Conservation (phyloP, 1,140 invertebrate genomes). For the Mylabris phalerata region DNA sequence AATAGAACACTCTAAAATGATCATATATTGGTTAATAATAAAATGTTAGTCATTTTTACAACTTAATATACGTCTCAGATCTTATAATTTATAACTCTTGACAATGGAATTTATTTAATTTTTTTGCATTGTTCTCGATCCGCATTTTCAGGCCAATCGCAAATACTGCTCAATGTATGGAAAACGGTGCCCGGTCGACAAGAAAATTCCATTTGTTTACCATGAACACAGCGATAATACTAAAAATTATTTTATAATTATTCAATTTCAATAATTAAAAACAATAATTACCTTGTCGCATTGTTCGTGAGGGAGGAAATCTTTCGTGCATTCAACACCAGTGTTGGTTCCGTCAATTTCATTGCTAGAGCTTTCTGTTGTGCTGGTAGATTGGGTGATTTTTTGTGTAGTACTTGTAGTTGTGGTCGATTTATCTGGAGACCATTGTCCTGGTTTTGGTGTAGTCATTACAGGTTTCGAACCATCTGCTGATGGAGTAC, state of each 20-base stretch:
- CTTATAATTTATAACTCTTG: no score
- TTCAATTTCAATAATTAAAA: slow-evolving; percentile 3
- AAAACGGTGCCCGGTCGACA: slow-evolving; percentile 69
- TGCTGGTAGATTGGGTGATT: slow-evolving; percentile 18
- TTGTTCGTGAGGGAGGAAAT: slow-evolving; percentile 60
- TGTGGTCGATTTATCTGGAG: slow-evolving; percentile 30
- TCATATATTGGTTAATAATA: no score
- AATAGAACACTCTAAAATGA: no score
- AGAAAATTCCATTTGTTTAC: slow-evolving; percentile 60
- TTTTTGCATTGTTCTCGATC: slow-evolving; percentile 53
- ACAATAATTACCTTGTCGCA: slow-evolving; percentile 52
- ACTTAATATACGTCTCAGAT: no score
- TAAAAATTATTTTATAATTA: slow-evolving; percentile 38
- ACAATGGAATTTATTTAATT: not conserved
- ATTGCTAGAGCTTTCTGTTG: slow-evolving; percentile 19
- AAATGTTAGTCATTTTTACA: no score
- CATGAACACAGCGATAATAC: slow-evolving; percentile 77
- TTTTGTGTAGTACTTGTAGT: slow-evolving; percentile 37
- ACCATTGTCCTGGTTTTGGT: slow-evolving; percentile 29
- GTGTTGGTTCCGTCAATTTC: slow-evolving; percentile 23
- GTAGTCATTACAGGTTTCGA: slow-evolving; percentile 28
- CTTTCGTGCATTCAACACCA: slow-evolving; percentile 37
- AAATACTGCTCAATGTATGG: slow-evolving; percentile 58
- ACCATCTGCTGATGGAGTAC: slow-evolving; percentile 47
- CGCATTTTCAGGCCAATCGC: slow-evolving; percentile 72